Percentiles rank a stretch among this genome's conserved stretches.
These are phyloP conservation scores for Doryteuthis pealeii DNA, from an alignment of 1,140 invertebrate species.

Conservation along the genomic window DNA sequence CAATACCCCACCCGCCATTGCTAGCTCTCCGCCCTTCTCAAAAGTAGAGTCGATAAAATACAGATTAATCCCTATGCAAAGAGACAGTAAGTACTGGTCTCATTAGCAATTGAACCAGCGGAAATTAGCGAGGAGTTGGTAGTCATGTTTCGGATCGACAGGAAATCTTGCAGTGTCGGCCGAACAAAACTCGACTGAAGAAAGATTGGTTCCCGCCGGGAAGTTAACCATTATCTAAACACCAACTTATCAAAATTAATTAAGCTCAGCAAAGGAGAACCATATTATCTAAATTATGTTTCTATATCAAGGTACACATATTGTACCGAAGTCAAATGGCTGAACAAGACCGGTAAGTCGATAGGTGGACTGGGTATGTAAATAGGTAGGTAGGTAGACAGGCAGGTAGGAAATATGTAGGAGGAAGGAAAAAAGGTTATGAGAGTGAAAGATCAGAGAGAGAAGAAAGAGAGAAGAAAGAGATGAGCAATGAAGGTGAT, in stretches of 20 bases:
- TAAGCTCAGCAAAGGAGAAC: not conserved
- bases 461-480: not conserved
- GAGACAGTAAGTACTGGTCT: not conserved
- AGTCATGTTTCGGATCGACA: not conserved
- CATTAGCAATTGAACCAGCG: not conserved
- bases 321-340: not conserved
- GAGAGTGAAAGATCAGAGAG: not conserved
- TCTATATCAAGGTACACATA: slow-evolving; percentile 2
- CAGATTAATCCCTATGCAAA: not conserved
- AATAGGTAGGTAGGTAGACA: not conserved
- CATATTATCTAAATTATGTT: slow-evolving; percentile 7
- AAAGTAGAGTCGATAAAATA: not conserved
- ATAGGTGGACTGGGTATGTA: not conserved
- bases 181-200: not conserved
- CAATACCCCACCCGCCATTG: too few relatives aligned
- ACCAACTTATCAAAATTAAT: slow-evolving; percentile 10
- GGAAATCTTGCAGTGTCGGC: not conserved
- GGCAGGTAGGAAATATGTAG: not conserved
- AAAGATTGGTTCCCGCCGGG: not conserved
- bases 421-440: not conserved
- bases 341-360: not conserved
- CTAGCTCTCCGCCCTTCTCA: too few relatives aligned
- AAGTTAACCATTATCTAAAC: slow-evolving; percentile 8
- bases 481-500: not conserved
- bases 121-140: not conserved